Percentiles rank a stretch among this genome's conserved stretches.
phyloP scores from a whole-genome alignment of 2,797 vertebrate genomes.

The Urosaurus nigricauda region DNA sequence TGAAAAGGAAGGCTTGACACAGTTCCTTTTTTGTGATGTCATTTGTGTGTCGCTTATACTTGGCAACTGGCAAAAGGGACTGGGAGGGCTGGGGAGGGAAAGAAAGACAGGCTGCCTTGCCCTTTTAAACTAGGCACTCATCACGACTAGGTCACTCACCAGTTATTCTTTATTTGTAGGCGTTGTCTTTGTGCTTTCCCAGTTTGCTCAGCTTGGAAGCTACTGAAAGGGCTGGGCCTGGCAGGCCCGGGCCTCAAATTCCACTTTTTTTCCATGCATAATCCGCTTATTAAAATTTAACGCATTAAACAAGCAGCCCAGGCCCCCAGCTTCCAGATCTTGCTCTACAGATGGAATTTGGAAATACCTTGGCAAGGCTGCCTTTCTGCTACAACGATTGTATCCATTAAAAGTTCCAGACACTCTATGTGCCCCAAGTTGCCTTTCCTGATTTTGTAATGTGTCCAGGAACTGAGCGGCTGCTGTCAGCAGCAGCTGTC shows the following conservation, averaged over 20 bases:
- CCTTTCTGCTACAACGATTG: conserved; percentile 7
- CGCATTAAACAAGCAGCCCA: conserved; percentile 62
- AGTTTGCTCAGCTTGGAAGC: conserved; percentile 72
- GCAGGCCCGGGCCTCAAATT: conserved; percentile 67
- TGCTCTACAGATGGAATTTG: conserved; percentile 69
- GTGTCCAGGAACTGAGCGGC: conserved; percentile 8
- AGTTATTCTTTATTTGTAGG: conserved; percentile 67
- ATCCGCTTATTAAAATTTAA: conserved; percentile 73
- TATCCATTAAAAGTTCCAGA: conserved; percentile 17
- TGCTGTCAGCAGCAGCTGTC: conserved; percentile 10
- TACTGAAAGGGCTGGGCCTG: conserved; percentile 71
- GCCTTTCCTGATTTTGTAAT: not conserved
- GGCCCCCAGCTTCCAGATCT: conserved; percentile 59
- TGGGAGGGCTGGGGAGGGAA: not conserved
- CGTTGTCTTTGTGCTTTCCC: conserved; percentile 71
- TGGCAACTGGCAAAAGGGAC: not conserved
- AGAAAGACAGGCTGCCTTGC: not conserved
- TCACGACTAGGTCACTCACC: conserved; percentile 49
- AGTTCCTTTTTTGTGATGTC: conserved; percentile 4
- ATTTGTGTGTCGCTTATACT: not conserved
- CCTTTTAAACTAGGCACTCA: conserved; percentile 8
- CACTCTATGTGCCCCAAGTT: not conserved
- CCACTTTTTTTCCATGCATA: conserved; percentile 70
- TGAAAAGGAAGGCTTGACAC: not conserved
- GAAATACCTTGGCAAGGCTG: conserved; percentile 58